phyloP scores from a whole-genome alignment of 2,113 vertebrate genomes.

The Lamprotornis superbus region DNA sequence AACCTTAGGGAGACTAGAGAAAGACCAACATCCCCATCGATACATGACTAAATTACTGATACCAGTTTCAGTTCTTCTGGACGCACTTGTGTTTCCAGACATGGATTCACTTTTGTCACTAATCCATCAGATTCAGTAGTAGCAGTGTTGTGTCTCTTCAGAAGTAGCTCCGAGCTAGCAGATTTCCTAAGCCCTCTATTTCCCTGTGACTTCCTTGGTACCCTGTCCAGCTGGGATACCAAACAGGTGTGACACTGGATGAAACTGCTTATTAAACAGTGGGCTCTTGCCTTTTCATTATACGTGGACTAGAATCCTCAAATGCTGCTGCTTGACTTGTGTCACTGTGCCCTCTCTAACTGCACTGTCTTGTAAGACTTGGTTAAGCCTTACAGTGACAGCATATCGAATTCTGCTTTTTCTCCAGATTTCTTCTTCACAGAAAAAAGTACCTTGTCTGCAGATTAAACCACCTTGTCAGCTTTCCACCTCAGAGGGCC shows the following conservation, averaged over 20 bases:
- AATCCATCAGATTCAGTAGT: neutral
- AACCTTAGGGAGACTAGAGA: neutral
- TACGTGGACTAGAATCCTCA: neutral
- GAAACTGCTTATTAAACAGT: neutral
- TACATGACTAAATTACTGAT: neutral
- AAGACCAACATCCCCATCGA: neutral
- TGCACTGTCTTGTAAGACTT: neutral
- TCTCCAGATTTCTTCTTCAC: neutral
- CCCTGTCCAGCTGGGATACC: neutral
- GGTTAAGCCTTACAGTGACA: neutral
- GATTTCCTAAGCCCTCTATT: neutral
- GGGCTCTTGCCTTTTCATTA: constrained; percentile 27
- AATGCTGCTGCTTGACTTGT: neutral
- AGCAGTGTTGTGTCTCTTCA: neutral
- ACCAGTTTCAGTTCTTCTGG: neutral
- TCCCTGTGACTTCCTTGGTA: neutral
- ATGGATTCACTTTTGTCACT: neutral
- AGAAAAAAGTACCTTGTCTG: neutral
- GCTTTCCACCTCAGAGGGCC: neutral
- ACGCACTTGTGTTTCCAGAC: neutral
- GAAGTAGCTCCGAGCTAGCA: neutral
- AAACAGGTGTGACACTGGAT: neutral
- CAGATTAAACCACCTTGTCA: neutral
- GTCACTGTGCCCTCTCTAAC: neutral
- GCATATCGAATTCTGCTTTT: neutral